These are phyloP conservation scores for Heliconius cydno DNA, from an alignment of 2,888 invertebrate genomes.

Conservation along the genomic window DNA sequence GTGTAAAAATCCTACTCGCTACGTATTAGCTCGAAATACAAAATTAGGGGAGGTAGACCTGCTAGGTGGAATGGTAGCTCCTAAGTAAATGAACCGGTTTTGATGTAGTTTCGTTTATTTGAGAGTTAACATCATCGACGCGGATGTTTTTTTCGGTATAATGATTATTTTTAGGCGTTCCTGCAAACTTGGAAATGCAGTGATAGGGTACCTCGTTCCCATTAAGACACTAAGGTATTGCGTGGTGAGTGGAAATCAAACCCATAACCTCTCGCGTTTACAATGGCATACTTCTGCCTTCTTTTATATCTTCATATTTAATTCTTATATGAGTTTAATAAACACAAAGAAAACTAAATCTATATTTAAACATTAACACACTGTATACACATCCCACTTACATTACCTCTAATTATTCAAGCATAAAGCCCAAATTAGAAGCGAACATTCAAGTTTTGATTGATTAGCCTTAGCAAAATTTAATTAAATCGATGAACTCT, in stretches of 20 bases:
- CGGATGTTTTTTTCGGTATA: background rate
- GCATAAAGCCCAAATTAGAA: conserved; percentile 32
- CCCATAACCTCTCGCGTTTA: no score
- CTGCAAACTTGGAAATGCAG: no score
- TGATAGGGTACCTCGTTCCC: no score
- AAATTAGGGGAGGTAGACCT: background rate
- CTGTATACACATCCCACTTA: conserved; percentile 1
- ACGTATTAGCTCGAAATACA: background rate
- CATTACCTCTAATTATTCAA: conserved; percentile 26
- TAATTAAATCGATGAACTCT: conserved; percentile 58
- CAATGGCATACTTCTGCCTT: no score
- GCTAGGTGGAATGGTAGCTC: no score
- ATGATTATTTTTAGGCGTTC: no score
- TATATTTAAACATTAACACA: background rate
- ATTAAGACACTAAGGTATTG: no score
- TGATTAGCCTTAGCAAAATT: conserved; percentile 51
- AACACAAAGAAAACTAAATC: no score
- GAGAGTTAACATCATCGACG: background rate
- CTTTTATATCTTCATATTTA: no score
- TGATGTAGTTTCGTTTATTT: background rate
- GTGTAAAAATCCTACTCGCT: background rate
- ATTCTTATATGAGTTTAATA: no score
- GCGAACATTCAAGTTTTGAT: conserved; percentile 43
- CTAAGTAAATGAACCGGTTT: background rate
- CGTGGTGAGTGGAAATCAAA: no score